Base-by-base conservation (phyloP, 2,797 vertebrate species). In the Melanotaenia pygmaea region DNA sequence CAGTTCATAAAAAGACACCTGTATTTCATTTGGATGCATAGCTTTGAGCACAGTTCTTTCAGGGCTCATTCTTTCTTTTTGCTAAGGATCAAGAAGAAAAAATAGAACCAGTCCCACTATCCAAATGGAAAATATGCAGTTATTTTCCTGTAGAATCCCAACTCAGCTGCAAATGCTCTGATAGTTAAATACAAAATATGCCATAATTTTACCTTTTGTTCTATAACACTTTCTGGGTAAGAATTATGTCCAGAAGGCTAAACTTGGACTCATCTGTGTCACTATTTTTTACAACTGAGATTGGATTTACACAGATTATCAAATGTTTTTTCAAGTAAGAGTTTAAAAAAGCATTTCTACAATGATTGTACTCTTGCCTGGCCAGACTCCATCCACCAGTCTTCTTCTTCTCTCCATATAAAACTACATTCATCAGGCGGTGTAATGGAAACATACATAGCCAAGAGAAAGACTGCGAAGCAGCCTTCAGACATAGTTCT, bases 391-490 rank as follows among this genome's bases (percentile, higher is more conserved):
- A 45, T 64, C 37, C 60, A 35, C 35, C 28, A 64, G 40, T 72
- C 43, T 63, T 54, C 59, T 67, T 54, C 59, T 67, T 34, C 34
- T 38, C 70, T 70, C 43, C 34, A 35, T 54, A 70, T 38, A 71
- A 77, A 81, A 78, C 70, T 70, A 91, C 89, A 92, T 92, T 93
- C 90, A 88, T 76, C 73, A 71, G 77, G 70, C 60, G 67, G 63
- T n/a, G 59, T 24, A 16, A 59, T 8, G 67, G 64, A 70, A 32
- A 72, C 58, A 54, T 2, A 32, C 5, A 24, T 1, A 56, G 67
- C 57, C 20, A 18, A 50, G 64, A 82, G 58, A 66, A 26, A 61
- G 32, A 59, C 69, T 47, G 66, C 59, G 38, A 14, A 51, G 18
- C 57, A 4, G 40, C 59, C 40, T 20, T 47, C 62, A 35, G 2